A percentile compares a stretch with the other conserved stretches of the same genome.
These are phyloP conservation scores for Sebastes hopkinsi DNA, from an alignment of 2,797 vertebrate species.

Conservation along the genomic window DNA sequence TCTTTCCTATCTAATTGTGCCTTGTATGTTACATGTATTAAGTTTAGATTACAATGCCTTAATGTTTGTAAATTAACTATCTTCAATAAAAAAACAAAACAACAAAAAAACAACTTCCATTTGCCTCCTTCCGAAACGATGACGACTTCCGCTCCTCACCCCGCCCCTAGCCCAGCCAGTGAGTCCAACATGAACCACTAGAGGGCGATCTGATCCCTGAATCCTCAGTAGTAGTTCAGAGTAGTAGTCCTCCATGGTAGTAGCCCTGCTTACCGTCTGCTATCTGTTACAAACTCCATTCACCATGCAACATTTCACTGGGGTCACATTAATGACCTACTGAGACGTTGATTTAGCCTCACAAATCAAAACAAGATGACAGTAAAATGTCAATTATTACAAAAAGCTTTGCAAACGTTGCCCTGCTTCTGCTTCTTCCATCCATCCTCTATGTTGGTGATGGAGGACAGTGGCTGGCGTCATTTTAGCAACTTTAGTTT, in stretches of 20 bases:
- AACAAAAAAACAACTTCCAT: too few species aligned
- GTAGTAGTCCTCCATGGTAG: too few species aligned
- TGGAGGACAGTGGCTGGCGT: not conserved
- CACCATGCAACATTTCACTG: not conserved
- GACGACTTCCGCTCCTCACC: not conserved
- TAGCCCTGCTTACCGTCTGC: not conserved
- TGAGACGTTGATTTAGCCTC: not conserved
- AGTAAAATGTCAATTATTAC: not conserved
- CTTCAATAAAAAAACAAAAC: too few species aligned
- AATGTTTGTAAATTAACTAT: too few species aligned
- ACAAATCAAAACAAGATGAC: not conserved
- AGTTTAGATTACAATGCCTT: too few species aligned
- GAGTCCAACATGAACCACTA: conserved; percentile 15
- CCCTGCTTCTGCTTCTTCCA: fast-evolving
- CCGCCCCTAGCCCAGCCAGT: not conserved
- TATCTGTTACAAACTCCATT: not conserved
- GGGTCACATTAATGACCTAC: not conserved
- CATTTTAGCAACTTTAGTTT: not conserved
- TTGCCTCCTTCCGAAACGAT: not conserved
- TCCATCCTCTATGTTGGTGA: not conserved
- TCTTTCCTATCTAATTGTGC: too few species aligned
- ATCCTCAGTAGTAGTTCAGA: not conserved
- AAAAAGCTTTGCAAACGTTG: not conserved
- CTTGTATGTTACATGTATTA: too few species aligned
- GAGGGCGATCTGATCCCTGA: conserved; percentile 43